phyloP scores from a whole-genome alignment of 2,113 vertebrate genomes.

The Nerophis lumbriciformis region DNA sequence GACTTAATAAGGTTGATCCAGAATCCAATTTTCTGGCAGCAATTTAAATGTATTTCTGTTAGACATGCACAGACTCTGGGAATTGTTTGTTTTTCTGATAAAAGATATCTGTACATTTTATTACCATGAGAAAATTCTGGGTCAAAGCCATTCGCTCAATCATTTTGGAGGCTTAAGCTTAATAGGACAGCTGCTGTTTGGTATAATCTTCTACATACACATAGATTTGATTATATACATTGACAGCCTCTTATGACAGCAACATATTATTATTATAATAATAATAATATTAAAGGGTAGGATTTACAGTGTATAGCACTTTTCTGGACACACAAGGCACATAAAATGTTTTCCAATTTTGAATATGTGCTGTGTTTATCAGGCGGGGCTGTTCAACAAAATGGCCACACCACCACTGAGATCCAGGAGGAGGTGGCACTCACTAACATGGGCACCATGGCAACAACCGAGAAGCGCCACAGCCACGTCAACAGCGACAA shows the following conservation, averaged over 20 bases:
- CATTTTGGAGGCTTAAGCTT: neutral
- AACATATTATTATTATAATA: too few relatives aligned
- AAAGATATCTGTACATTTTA: neutral
- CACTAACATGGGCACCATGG: slow-evolving; percentile 78
- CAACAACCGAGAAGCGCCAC: slow-evolving; percentile 82
- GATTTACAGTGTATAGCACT: neutral
- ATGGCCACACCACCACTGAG: slow-evolving; percentile 87
- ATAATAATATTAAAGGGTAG: too few relatives aligned
- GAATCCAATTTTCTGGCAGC: neutral
- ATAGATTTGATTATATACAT: too few relatives aligned
- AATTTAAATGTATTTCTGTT: neutral
- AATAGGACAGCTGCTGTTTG: neutral
- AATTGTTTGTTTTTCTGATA: neutral
- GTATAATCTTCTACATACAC: too few relatives aligned
- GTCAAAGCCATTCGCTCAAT: neutral
- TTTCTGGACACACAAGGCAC: too few relatives aligned
- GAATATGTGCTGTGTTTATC: slow-evolving; percentile 19
- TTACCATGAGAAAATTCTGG: neutral
- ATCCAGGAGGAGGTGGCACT: slow-evolving; percentile 92
- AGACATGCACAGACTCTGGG: neutral
- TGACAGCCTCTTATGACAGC: too few relatives aligned
- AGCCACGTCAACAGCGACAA: slow-evolving; percentile 80
- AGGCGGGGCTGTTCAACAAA: slow-evolving; percentile 85
- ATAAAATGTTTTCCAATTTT: neutral
- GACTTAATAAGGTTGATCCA: neutral